Evolutionary conservation across 2,113 vertebrate species (phyloP).

Genomic region (Etheostoma cragini): DNA sequence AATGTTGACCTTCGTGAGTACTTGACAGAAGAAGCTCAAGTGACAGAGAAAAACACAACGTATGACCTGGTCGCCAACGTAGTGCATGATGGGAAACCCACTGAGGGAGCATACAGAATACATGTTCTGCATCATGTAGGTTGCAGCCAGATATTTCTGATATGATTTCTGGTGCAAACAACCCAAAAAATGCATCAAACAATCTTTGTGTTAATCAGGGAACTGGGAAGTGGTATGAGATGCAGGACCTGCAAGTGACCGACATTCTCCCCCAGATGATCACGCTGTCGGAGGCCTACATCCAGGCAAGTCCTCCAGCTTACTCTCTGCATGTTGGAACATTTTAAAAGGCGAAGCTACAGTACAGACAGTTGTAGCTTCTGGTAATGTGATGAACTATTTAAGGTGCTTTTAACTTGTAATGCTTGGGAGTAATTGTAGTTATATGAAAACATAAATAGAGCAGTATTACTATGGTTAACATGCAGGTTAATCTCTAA

Average conservation of each 20-base stretch:
- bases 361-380: background rate
- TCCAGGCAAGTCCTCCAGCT: slow-evolving; percentile 86
- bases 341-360: background rate
- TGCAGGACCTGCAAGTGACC: slow-evolving; percentile 96
- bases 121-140: slow-evolving; percentile 96
- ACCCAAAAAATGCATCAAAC: background rate
- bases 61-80: slow-evolving; percentile 95
- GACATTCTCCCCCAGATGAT: slow-evolving; percentile 99
- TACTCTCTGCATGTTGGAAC: background rate
- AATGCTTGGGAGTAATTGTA: background rate
- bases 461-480: background rate
- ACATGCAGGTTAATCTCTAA: background rate
- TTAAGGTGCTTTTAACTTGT: background rate
- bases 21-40: slow-evolving; percentile 92
- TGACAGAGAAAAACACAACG: slow-evolving; percentile 89
- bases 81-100: slow-evolving; percentile 94
- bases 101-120: slow-evolving; percentile 94
- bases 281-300: slow-evolving; percentile 96
- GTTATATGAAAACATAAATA: background rate
- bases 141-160: slow-evolving; percentile 25
- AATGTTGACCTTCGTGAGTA: slow-evolving; percentile 95
- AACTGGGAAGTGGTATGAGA: slow-evolving; percentile 97
- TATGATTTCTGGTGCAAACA: background rate
- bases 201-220: slow-evolving; percentile 83
- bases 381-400: background rate